A percentile compares a stretch with the other conserved stretches of the same genome.
These are phyloP conservation scores for Nycteola revayana DNA, from an alignment of 2,888 invertebrate species.

Conservation along the genomic window DNA sequence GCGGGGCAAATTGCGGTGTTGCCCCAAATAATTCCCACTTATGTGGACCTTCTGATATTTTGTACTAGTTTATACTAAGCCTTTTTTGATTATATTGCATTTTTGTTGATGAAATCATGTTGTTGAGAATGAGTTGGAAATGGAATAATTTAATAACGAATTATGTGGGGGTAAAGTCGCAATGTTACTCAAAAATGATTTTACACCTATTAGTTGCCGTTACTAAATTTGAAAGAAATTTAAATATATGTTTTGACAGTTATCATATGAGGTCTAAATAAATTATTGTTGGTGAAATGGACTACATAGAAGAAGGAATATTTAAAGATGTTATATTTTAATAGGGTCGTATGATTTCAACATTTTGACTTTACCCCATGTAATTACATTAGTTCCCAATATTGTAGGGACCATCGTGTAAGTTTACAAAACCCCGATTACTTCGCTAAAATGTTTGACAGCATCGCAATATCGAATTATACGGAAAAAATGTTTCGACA, in stretches of 20 bases:
- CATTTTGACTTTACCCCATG: no score
- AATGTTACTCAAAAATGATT: slow-evolving; percentile 4
- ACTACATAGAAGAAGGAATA: no score
- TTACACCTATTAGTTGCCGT: no score
- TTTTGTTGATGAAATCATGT: slow-evolving; percentile 60
- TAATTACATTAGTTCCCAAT: slow-evolving; percentile 9
- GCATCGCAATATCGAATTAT: slow-evolving; percentile 1
- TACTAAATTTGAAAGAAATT: no score
- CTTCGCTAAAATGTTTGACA: slow-evolving; percentile 4
- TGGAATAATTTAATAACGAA: slow-evolving; percentile 12
- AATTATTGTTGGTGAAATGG: no score
- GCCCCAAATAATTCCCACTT: slow-evolving; percentile 19
- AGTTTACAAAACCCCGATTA: slow-evolving; percentile 21
- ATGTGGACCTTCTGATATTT: slow-evolving; percentile 24
- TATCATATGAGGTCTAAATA: no score
- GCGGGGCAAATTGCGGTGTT: slow-evolving; percentile 20
- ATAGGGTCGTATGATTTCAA: no score
- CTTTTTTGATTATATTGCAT: slow-evolving; percentile 54
- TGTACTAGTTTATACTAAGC: slow-evolving; percentile 44
- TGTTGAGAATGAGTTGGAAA: slow-evolving; percentile 32
- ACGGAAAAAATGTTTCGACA: slow-evolving; percentile 14
- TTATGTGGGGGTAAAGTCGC: slow-evolving; percentile 2
- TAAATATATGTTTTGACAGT: no score
- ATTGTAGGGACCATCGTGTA: slow-evolving; percentile 10
- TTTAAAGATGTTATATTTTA: no score